Evolutionary conservation across 2,113 vertebrate species (phyloP).

Genomic region (Ammodytes marinus): DNA sequence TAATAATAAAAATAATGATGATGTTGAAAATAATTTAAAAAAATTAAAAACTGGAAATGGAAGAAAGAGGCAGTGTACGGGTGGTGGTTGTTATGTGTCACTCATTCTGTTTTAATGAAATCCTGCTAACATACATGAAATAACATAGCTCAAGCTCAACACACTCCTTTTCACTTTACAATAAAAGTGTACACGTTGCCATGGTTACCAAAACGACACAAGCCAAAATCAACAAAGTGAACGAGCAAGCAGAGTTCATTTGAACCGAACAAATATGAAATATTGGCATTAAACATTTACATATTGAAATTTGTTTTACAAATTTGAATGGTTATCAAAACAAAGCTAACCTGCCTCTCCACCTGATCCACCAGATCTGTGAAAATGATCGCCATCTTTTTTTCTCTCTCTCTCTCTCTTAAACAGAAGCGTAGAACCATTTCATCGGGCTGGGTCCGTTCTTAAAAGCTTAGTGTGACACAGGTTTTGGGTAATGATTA

Average conservation of each 20-base stretch:
- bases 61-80: neutral
- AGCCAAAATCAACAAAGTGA: neutral
- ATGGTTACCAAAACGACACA: neutral
- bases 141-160: neutral
- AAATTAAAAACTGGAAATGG: too few relatives aligned
- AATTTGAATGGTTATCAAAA: neutral
- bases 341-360: neutral
- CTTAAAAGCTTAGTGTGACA: conserved; percentile 69
- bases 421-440: conserved; percentile 33
- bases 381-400: neutral
- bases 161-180: neutral
- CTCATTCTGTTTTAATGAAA: neutral
- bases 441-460: conserved; percentile 49
- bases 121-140: neutral
- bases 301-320: neutral
- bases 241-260: neutral
- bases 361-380: neutral
- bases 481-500: conserved; percentile 76
- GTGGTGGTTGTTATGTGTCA: neutral
- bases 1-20: too few relatives aligned
- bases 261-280: neutral
- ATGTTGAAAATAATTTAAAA: too few relatives aligned
- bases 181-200: neutral
- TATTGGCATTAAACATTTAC: neutral
- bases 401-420: conserved; percentile 17